Evolutionary conservation across 2,888 invertebrate species (phyloP).

Genomic region (Athrips mouffetella): DNA sequence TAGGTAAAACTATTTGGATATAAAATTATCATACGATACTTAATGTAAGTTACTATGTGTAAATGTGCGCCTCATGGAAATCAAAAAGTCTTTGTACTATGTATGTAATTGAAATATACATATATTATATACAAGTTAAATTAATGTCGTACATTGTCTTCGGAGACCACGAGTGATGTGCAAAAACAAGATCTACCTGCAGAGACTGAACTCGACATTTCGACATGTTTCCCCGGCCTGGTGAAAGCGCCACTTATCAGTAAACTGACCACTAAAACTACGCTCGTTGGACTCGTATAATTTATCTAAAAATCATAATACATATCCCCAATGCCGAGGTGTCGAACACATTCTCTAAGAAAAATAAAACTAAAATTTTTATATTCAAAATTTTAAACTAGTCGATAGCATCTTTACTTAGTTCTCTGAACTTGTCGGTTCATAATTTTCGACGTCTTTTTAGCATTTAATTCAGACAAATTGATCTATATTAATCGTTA

Average conservation of each 20-base stretch:
- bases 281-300: slow-evolving; percentile 23
- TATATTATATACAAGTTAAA: slow-evolving; percentile 75
- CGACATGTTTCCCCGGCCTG: slow-evolving; percentile 42
- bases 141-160: slow-evolving; percentile 72
- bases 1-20: slow-evolving; percentile 75
- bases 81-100: slow-evolving; percentile 76
- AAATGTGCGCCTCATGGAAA: slow-evolving; percentile 74
- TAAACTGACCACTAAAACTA: background rate
- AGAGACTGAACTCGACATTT: slow-evolving; percentile 57
- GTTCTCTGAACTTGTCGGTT: slow-evolving; percentile 62
- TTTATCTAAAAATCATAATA: slow-evolving; percentile 52
- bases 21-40: slow-evolving; percentile 72
- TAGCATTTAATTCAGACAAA: slow-evolving; percentile 61
- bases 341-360: slow-evolving; percentile 56
- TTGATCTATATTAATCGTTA: slow-evolving; percentile 57
- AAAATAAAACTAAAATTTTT: slow-evolving; percentile 63
- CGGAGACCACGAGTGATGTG: slow-evolving; percentile 64
- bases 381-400: slow-evolving; percentile 75
- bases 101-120: slow-evolving; percentile 77
- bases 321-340: slow-evolving; percentile 69
- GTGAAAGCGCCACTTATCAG: background rate
- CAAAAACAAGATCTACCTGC: slow-evolving; percentile 55
- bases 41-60: slow-evolving; percentile 73
- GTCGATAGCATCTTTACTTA: slow-evolving; percentile 67
- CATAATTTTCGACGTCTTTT: slow-evolving; percentile 70